Evolutionary conservation across 2,113 vertebrate species (phyloP).

Genomic region (Tylochromis polylepis): DNA sequence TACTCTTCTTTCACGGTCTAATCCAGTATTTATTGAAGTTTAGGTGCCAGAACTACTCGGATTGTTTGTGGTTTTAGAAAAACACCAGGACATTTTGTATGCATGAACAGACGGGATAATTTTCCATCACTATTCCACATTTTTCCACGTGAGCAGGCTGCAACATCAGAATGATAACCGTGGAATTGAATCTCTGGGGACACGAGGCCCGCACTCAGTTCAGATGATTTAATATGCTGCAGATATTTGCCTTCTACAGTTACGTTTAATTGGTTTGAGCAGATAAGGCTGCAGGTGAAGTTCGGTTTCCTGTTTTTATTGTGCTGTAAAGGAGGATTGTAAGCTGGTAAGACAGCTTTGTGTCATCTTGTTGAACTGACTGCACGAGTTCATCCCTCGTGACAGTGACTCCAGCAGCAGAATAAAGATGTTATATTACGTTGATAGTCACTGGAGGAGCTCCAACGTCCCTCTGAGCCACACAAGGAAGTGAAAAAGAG

Average conservation of each 20-base stretch:
- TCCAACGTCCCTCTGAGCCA: not conserved
- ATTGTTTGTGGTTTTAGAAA: not conserved
- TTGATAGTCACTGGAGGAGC: not conserved
- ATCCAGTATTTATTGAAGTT: not conserved
- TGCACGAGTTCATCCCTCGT: not conserved
- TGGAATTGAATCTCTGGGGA: not conserved
- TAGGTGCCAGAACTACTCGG: rapidly evolving
- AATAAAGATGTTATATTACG: not conserved
- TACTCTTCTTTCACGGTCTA: not conserved
- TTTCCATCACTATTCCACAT: not conserved
- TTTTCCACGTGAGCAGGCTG: not conserved
- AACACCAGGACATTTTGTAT: not conserved
- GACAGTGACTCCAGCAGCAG: not conserved
- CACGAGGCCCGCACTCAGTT: not conserved
- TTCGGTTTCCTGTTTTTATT: rapidly evolving
- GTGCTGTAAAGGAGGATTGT: not conserved
- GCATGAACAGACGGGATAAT: not conserved
- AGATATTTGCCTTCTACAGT: not conserved
- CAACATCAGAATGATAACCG: not conserved
- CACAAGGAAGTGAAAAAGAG: not conserved
- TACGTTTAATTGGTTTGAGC: not conserved
- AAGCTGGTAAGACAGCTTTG: not conserved
- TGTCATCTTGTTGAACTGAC: not conserved
- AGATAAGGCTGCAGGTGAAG: not conserved
- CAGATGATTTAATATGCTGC: not conserved